A percentile compares a stretch with the other conserved stretches of the same genome.
Evolutionary conservation across 1,140 invertebrate genomes (phyloP).

Genomic region (Sarcophaga peregrina): DNA sequence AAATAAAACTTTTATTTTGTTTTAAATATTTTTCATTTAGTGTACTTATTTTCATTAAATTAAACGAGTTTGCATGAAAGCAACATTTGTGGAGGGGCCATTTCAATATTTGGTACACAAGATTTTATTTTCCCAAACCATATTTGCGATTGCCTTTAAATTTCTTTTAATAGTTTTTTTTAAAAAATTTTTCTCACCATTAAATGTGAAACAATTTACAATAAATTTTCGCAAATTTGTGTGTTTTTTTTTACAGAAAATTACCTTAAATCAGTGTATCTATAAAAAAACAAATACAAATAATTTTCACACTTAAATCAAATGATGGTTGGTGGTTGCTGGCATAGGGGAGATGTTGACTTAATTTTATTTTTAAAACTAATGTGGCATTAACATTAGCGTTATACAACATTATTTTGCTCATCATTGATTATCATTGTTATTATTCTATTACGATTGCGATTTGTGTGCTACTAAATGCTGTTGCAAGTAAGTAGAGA

Average conservation of each 20-base stretch:
- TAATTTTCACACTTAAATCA: neutral
- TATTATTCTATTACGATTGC: neutral
- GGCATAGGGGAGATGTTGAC: neutral
- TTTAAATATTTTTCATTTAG: neutral
- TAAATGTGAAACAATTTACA: neutral
- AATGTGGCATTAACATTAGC: conserved; percentile 26
- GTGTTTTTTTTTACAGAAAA: neutral
- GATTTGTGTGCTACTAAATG: neutral
- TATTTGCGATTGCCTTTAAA: too few relatives aligned
- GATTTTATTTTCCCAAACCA: too few relatives aligned
- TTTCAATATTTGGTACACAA: too few relatives aligned
- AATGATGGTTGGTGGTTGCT: neutral
- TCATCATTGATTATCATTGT: neutral
- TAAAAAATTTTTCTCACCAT: conserved; percentile 22
- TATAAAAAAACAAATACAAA: neutral
- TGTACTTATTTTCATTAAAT: neutral
- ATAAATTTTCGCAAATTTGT: neutral
- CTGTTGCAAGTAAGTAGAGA: neutral
- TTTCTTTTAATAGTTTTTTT: too few relatives aligned
- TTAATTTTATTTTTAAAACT: conserved; percentile 6
- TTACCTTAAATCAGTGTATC: neutral
- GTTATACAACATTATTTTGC: neutral
- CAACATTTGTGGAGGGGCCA: too few relatives aligned
- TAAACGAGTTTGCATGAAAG: neutral
- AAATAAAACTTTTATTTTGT: neutral